Conservation (phyloP, 1,140 invertebrate genomes). For the Periplaneta americana region DNA sequence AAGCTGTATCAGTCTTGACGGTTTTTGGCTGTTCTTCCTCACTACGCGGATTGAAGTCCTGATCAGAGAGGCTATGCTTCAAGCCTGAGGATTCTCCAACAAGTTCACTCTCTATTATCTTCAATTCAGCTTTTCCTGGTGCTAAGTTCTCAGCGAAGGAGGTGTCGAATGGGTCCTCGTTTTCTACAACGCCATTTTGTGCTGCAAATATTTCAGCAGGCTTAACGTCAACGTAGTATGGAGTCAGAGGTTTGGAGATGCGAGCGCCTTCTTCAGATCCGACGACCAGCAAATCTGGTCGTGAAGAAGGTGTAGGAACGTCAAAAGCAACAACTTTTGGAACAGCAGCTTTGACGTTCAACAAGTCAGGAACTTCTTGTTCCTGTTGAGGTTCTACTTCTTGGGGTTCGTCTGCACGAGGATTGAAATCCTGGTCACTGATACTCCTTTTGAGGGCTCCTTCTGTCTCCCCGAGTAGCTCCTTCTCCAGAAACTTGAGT, state of each 20-base stretch:
- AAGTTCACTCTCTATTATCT: conserved; percentile 25
- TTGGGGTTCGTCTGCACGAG: conserved; percentile 12
- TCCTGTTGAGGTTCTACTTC: neutral
- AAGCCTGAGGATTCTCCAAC: conserved; percentile 11
- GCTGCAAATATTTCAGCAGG: neutral
- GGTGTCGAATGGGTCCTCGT: conserved; percentile 34
- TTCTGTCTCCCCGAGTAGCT: conserved; percentile 53
- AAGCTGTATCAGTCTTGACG: conserved; percentile 8
- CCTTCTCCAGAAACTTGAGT: conserved; percentile 70
- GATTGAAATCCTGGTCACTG: conserved; percentile 42
- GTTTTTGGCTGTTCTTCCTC: conserved; percentile 11
- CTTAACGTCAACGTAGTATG: conserved; percentile 49
- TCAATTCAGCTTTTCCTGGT: conserved; percentile 26
- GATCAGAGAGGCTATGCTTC: conserved; percentile 43
- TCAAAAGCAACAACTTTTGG: conserved; percentile 65
- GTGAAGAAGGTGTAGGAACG: conserved; percentile 45
- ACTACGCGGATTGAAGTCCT: conserved; percentile 51
- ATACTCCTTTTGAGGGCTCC: conserved; percentile 41
- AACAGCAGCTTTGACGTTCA: conserved; percentile 5
- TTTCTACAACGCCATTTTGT: neutral
- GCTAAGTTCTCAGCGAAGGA: conserved; percentile 26
- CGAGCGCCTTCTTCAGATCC: conserved; percentile 49
- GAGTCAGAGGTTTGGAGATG: conserved; percentile 64
- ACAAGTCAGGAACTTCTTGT: neutral
- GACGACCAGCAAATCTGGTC: conserved; percentile 51